Evolutionary conservation across 2,113 vertebrate genomes (phyloP), one percentile per base, ranked within the genome.

Genomic region (Centropus bengalensis): DNA sequence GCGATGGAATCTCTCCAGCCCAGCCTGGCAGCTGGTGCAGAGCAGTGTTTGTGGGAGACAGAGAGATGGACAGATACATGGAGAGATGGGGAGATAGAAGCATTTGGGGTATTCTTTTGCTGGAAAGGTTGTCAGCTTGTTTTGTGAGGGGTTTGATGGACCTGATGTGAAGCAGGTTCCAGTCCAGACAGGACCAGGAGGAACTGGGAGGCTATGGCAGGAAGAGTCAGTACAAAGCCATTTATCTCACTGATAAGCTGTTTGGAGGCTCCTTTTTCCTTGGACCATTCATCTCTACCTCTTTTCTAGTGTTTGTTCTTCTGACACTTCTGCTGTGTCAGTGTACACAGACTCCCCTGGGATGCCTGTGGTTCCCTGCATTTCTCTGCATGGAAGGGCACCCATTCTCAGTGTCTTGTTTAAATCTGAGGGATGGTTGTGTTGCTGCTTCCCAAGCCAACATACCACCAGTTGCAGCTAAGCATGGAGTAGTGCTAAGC

Each of bases 1-100:
- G 92, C 92, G 0, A 95, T 96, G 96, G 95, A 96, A 77, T 86
- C 56, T 93, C 58, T 95, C 96, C 95, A 97, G 94, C 89, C 82
- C 71, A 93, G 85, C 28, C 79, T 88, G 89, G 91, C 95, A 94
- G 93, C 91, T 94, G 91, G 49, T 83, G 64, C 82, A 84, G 64
- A 91, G 66, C 75, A 38, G 54, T 56, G 86, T 94, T 95, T 96
- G 86, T 77, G 91, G 71, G 86, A 96, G 93, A 93, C 73, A 60
- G 45, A 78, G 27, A 87, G 52, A 19, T 40, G 86, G 83, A 54
- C 3, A 70, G 52, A 77, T 66, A 23, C 52, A 27, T 0, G 1
- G 36, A 66, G 69, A 92, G 80, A 94, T 66, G 68, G 62, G 40
- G 27, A 88, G 68, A 78, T 51, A 59, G n/a, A 2, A 33, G 75